phyloP scores from a whole-genome alignment of 2,888 invertebrate species.

The Microchrysa polita region DNA sequence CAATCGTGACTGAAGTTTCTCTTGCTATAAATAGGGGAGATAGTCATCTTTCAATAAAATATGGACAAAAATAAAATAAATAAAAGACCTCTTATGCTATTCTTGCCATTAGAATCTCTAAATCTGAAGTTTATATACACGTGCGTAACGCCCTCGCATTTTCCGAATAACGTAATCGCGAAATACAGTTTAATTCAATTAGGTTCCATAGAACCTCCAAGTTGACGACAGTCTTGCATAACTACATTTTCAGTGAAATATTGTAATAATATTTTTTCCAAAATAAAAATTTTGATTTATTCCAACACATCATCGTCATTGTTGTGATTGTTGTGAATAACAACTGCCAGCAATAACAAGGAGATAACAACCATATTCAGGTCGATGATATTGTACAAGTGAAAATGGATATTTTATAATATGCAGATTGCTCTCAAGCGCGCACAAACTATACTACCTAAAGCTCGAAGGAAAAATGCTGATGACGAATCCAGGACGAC shows the following conservation, averaged over 20 bases:
- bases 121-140: too few species aligned
- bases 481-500: background rate
- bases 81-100: too few species aligned
- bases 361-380: slow-evolving; percentile 30
- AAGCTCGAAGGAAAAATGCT: background rate
- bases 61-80: too few species aligned
- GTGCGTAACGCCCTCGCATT: too few species aligned
- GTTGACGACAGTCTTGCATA: background rate
- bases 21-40: too few species aligned
- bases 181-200: background rate
- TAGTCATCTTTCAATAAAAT: too few species aligned
- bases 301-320: slow-evolving; percentile 24
- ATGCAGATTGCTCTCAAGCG: background rate
- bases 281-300: slow-evolving; percentile 31
- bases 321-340: slow-evolving; percentile 35
- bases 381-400: slow-evolving; percentile 26
- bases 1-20: too few species aligned
- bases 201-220: too few species aligned
- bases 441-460: too few species aligned
- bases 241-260: background rate
- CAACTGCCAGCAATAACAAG: slow-evolving; percentile 38
- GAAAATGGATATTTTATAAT: slow-evolving; percentile 2
- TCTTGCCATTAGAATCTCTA: too few species aligned
- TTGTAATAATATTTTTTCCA: too few species aligned
- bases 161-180: background rate